Base-by-base conservation (phyloP, 2,888 invertebrate genomes). In the Drosophila hawaiiensis region DNA sequence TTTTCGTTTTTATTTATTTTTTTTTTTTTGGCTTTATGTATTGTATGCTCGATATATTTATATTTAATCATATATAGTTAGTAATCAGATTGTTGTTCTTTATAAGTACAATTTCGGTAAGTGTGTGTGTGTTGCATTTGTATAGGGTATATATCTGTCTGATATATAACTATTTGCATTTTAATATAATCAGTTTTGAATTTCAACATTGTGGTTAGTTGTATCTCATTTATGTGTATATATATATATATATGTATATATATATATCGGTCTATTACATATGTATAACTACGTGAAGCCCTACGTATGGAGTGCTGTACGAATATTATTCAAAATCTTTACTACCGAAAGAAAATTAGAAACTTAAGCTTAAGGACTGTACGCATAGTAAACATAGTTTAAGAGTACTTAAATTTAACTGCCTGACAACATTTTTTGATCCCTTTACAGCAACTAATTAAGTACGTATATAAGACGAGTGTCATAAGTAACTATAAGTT, bases 361-460 rank as follows among this genome's bases (percentile, higher is more conserved):
- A 37, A 43, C 49, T 65, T 52, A 60, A 60, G 41, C 22, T 37
- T 50, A 53, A 66, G 19, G 53, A 47, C 25, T 10, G 28, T 29
- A 54, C 61, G 52, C 50, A 50, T 61, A 50, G 22, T 50, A 65
- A 84, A 87, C 82, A 70, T 73, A 73, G 54, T 59, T 79, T 31
- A 39, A 39, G 61, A 69, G 58, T 75, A 74, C 69, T 76, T 76
- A 71, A 54, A 56, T 52, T 43, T 37, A 65, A 77, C 52, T 76
- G 75, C 64, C 68, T 66, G 76, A 76, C 65, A 39, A 76, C 31
- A 72, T 74, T 59, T 88, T 64, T 84, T 88, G 88, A 85, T 84
- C 84, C 84, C 84, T 54, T 84, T 82, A 71, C 76, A 71, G 75
- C 76, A 78, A 78, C 71, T 68, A 79, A 78, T 47, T 35, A 29